Evolutionary conservation across 2,888 invertebrate species (phyloP), one percentile per base, ranked within the genome.

Genomic region (Drosophila tanythrix): DNA sequence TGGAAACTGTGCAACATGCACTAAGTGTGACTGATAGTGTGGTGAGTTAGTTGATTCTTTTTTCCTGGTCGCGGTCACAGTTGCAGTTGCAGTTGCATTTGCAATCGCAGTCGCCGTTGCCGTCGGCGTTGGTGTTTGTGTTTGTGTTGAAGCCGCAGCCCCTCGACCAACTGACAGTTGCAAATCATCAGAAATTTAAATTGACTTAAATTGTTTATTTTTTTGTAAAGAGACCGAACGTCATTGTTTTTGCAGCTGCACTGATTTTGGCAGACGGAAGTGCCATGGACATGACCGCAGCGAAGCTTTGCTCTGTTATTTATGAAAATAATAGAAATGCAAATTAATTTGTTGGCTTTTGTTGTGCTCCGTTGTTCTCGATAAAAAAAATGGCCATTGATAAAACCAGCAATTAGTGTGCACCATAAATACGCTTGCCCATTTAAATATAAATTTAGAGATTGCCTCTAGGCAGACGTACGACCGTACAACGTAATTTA

Each of bases 251-350:
- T 72, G 36, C 70, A 61, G 62, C 70, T 80, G 72, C 67, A 72
- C 75, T 82, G 89, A 84, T 89, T 84, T 74, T 66, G 70, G 68
- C 63, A 62, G 72, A 51, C 72, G 79, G 70, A 80, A 70, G 70
- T 77, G 62, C 57, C 67, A 57, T 38, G 60, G 61, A 70, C 52
- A 66, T 63, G 58, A 59, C 56, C 87, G 57, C 71, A 74, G 55
- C 69, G 58, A 31, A 31, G 50, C 62, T 46, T n/a, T 62, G 56
- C 61, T 77, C 80, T 86, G 82, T 86, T 86, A 86, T 86, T 86
- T 86, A 86, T 86, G 90, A 88, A 86, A 89, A 86, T 85, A 88
- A 89, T 89, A 85, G 85, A 88, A 85, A 86, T 86, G 85, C 85
- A 86, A 86, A 86, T 86, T 80, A 86, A 88, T 85, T 80, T 81